Conservation (phyloP, 2,888 invertebrate genomes). For the Hirtodrosophila alboralis region DNA sequence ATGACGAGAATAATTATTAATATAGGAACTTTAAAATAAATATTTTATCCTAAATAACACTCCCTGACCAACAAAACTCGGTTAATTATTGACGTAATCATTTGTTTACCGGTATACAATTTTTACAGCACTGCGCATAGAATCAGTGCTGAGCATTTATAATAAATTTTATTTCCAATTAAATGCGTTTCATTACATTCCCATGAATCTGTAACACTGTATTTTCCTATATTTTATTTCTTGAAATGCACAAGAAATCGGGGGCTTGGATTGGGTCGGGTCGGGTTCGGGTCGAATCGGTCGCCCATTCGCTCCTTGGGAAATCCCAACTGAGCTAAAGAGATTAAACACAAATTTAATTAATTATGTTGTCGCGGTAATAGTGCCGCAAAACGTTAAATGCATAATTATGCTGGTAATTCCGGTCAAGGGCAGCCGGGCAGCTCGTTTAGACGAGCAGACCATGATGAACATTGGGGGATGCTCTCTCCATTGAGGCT, state of each 20-base stretch:
- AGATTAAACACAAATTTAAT: constrained; percentile 67
- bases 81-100: too few relatives aligned
- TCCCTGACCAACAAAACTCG: too few relatives aligned
- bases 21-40: too few relatives aligned
- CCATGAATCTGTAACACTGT: neutral
- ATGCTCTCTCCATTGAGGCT: constrained; percentile 11
- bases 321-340: constrained; percentile 21
- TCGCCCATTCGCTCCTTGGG: neutral
- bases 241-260: neutral
- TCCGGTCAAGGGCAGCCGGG: constrained; percentile 41
- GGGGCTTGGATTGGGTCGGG: neutral
- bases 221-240: too few relatives aligned
- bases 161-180: too few relatives aligned
- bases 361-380: constrained; percentile 74
- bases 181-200: too few relatives aligned
- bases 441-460: too few relatives aligned
- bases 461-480: constrained; percentile 12
- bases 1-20: too few relatives aligned
- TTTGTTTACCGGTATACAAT: too few relatives aligned
- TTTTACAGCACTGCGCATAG: too few relatives aligned
- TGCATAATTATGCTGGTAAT: constrained; percentile 76
- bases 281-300: neutral
- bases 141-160: too few relatives aligned
- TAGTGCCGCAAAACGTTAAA: constrained; percentile 68
- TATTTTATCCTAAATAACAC: too few relatives aligned